A percentile compares a stretch with the other conserved stretches of the same genome.
phyloP scores from a whole-genome alignment of 2,113 vertebrate species.

The Rhinopithecus roxellana region DNA sequence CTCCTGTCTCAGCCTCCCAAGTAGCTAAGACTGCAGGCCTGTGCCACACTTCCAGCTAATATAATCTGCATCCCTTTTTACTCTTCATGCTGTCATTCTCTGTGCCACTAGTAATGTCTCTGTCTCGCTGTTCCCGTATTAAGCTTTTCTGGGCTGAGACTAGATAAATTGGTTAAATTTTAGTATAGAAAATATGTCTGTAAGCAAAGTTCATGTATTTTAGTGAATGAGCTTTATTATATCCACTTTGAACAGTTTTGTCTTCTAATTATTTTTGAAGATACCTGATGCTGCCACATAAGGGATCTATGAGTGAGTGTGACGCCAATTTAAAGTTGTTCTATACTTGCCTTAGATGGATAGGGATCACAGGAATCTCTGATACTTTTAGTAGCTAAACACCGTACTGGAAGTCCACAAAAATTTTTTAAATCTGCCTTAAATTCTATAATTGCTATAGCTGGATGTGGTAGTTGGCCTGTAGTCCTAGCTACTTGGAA shows the following conservation, averaged over 20 bases:
- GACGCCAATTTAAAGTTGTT: neutral
- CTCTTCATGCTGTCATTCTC: neutral
- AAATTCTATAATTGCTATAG: neutral
- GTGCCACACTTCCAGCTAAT: too few species aligned
- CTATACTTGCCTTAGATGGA: neutral
- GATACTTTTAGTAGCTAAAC: neutral
- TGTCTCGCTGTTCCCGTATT: neutral
- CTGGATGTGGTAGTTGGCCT: neutral
- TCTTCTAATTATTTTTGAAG: neutral
- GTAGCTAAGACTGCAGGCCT: too few species aligned
- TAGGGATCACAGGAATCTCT: neutral
- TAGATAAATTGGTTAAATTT: neutral
- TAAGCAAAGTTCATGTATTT: neutral
- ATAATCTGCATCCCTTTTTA: neutral
- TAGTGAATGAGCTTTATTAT: conserved; percentile 6
- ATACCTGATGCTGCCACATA: neutral
- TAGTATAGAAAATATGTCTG: neutral
- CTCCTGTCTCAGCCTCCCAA: too few species aligned
- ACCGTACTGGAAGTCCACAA: neutral
- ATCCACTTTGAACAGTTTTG: neutral
- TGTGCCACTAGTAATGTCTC: neutral
- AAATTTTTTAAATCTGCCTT: neutral
- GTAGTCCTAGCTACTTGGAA: neutral
- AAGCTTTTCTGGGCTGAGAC: neutral
- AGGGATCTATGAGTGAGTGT: neutral